phyloP scores from a whole-genome alignment of 2,888 invertebrate genomes.

The Steinernema hermaphroditum region DNA sequence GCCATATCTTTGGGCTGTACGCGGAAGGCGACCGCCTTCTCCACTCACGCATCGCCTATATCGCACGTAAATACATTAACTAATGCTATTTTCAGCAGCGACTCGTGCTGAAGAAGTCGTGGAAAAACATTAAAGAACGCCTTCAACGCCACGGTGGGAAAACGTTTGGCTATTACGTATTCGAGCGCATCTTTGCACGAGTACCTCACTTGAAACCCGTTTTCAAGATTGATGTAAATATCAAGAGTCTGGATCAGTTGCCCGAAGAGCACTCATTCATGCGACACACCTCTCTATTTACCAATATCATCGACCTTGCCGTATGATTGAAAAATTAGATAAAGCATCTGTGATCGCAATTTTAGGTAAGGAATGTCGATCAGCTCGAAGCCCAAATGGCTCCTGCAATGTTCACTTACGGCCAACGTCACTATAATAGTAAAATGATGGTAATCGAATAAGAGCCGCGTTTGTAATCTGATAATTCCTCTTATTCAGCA shows the following conservation, averaged over 20 bases:
- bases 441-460: conserved; percentile 31
- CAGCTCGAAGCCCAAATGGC: conserved; percentile 58
- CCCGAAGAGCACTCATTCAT: conserved; percentile 43
- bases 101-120: not conserved
- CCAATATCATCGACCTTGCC: conserved; percentile 54
- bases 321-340: too few relatives aligned
- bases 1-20: too few relatives aligned
- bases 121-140: conserved; percentile 23
- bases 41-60: too few relatives aligned
- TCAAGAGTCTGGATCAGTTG: conserved; percentile 35
- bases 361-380: conserved; percentile 49
- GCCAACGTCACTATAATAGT: conserved; percentile 50
- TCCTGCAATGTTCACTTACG: conserved; percentile 57
- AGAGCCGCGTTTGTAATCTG: not conserved
- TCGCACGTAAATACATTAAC: too few relatives aligned
- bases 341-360: too few relatives aligned
- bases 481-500: conserved; percentile 38
- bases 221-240: conserved; percentile 32
- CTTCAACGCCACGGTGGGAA: not conserved
- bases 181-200: conserved; percentile 51
- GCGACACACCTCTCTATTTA: conserved; percentile 54
- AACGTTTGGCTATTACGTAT: conserved; percentile 49
- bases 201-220: conserved; percentile 44
- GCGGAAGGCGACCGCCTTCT: too few relatives aligned
- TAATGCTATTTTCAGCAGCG: conserved; percentile 18